These are phyloP conservation scores for Oligia latruncula DNA, from an alignment of 2,888 invertebrate genomes.

Conservation along the genomic window DNA sequence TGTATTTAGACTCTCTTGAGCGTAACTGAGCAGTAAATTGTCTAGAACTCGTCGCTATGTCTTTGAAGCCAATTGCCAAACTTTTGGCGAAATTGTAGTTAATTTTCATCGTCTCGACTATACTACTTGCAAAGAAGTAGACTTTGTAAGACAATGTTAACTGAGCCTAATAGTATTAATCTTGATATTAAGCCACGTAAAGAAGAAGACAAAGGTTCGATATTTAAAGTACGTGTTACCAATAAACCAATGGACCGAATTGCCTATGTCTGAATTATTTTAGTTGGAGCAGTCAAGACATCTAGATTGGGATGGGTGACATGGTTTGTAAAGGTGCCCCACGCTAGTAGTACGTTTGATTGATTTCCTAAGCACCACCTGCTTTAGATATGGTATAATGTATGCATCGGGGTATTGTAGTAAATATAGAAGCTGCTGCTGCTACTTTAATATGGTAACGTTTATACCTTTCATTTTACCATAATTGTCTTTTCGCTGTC, in stretches of 20 bases:
- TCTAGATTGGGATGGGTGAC: constrained; percentile 10
- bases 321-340: background rate
- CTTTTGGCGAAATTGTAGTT: constrained; percentile 45
- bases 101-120: constrained; percentile 46
- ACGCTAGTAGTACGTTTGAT: constrained; percentile 1
- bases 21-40: constrained; percentile 35
- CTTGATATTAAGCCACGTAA: background rate
- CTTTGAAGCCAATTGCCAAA: constrained; percentile 51
- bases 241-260: constrained; percentile 13
- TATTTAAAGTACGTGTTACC: constrained; percentile 6
- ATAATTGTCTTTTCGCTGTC: background rate
- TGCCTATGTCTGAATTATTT: constrained; percentile 7
- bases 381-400: background rate
- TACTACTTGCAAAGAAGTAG: constrained; percentile 35
- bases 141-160: constrained; percentile 35
- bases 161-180: constrained; percentile 32
- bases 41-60: constrained; percentile 34
- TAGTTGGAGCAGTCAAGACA: background rate
- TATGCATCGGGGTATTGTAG: no score
- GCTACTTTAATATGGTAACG: background rate
- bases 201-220: constrained; percentile 12
- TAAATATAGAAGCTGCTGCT: background rate
- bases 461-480: background rate
- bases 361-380: constrained; percentile 26
- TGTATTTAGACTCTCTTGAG: constrained; percentile 34